Conservation (phyloP, 2,888 invertebrate genomes). For the Apeira syringaria region DNA sequence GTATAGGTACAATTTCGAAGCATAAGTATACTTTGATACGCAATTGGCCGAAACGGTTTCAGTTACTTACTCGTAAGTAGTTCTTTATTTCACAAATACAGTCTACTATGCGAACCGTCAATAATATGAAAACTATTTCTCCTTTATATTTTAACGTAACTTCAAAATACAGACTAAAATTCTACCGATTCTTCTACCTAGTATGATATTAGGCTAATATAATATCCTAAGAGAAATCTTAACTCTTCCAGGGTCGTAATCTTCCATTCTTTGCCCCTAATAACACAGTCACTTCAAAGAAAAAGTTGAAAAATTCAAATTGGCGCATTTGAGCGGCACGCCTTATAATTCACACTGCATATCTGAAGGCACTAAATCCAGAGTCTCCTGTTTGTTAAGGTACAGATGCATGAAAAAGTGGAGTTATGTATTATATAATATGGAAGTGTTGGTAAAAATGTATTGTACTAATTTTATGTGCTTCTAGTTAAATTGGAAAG, state of each 20-base stretch:
- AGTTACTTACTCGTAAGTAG: no score
- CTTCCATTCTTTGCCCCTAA: conserved; percentile 43
- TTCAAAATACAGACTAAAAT: conserved; percentile 18
- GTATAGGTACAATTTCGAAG: no score
- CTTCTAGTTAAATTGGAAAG: no score
- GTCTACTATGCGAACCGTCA: no score
- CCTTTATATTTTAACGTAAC: no score
- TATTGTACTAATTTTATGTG: no score
- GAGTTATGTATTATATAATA: no score
- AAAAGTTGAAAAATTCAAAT: conserved; percentile 62
- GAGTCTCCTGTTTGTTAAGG: conserved; percentile 46
- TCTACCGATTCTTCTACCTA: conserved; percentile 4
- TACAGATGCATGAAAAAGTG: conserved; percentile 22
- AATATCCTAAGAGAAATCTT: conserved; percentile 21
- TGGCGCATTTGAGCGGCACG: conserved; percentile 41
- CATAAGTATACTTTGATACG: no score
- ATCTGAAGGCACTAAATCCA: conserved; percentile 47
- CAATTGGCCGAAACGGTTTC: no score
- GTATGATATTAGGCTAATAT: conserved; percentile 1
- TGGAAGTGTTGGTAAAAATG: no score
- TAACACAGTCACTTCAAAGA: conserved; percentile 55
- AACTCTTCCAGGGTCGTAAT: conserved; percentile 28
- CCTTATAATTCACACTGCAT: conserved; percentile 61
- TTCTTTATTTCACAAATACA: no score
- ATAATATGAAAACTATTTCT: no score